Evolutionary conservation across 2,888 invertebrate species (phyloP).

Genomic region (Agonopterix heracliana): DNA sequence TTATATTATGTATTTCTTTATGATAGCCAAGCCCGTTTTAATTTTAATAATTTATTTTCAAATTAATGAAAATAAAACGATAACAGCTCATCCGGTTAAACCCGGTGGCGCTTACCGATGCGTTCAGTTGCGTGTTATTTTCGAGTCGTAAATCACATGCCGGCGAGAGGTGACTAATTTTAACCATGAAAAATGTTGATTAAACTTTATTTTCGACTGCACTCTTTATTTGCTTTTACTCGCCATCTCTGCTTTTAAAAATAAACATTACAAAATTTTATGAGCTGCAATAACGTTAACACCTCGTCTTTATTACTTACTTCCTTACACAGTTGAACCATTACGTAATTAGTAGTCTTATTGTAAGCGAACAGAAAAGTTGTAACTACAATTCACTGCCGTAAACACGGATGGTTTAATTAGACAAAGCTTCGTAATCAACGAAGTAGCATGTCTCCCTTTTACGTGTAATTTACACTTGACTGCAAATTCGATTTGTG

Average conservation of each 20-base stretch:
- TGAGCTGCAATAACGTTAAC: slow-evolving; percentile 16
- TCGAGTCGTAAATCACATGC: slow-evolving; percentile 31
- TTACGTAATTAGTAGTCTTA: slow-evolving; percentile 28
- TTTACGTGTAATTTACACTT: slow-evolving; percentile 26
- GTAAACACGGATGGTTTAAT: slow-evolving; percentile 41
- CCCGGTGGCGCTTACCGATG: slow-evolving; percentile 35
- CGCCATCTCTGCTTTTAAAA: neutral
- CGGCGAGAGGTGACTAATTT: slow-evolving; percentile 27
- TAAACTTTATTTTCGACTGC: slow-evolving; percentile 9
- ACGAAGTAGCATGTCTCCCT: slow-evolving; percentile 19
- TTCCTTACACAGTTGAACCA: slow-evolving; percentile 28
- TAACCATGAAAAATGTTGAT: slow-evolving; percentile 19
- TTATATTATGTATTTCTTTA: too few relatives aligned
- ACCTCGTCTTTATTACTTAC: slow-evolving; percentile 25
- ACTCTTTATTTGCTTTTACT: neutral
- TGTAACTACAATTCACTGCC: slow-evolving; percentile 44
- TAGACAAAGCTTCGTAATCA: slow-evolving; percentile 37
- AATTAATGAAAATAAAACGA: slow-evolving; percentile 12
- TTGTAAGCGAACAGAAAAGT: slow-evolving; percentile 48
- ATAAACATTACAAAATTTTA: slow-evolving; percentile 9
- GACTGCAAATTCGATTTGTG: slow-evolving; percentile 24
- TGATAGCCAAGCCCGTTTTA: too few relatives aligned
- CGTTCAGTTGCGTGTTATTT: slow-evolving; percentile 41
- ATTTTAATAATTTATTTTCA: too few relatives aligned
- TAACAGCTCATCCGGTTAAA: slow-evolving; percentile 28